These are phyloP conservation scores for Alentia gelatinosa DNA, from an alignment of 2,888 invertebrate species.

Conservation along the genomic window DNA sequence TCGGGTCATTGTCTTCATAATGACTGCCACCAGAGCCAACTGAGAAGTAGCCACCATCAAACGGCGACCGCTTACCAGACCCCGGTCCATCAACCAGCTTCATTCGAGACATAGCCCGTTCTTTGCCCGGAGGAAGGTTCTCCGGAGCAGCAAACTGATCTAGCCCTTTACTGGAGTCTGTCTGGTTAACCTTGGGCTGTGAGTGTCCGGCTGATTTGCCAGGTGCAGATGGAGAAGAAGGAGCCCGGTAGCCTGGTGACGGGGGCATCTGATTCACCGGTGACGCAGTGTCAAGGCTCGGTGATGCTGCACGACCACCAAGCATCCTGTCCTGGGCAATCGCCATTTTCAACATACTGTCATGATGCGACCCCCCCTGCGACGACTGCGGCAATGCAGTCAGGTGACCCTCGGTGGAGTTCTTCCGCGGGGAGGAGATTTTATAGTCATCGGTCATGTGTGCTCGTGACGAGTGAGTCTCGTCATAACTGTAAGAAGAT, in stretches of 20 bases:
- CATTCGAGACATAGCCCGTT: slow-evolving; percentile 31
- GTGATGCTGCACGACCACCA: not conserved
- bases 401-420: not conserved
- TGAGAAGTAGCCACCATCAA: slow-evolving; percentile 77
- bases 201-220: not conserved
- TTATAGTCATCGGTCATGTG: slow-evolving; percentile 44
- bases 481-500: not conserved
- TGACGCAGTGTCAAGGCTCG: not conserved
- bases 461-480: not conserved
- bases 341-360: slow-evolving; percentile 35
- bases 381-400: not conserved
- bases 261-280: not conserved
- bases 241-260: not conserved
- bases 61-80: slow-evolving; percentile 70
- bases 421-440: not conserved
- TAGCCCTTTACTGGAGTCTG: slow-evolving; percentile 32
- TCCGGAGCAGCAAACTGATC: not conserved
- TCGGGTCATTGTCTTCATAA: slow-evolving; percentile 21
- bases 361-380: not conserved
- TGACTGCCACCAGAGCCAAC: slow-evolving; percentile 68
- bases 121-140: slow-evolving; percentile 9
- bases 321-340: slow-evolving; percentile 39
- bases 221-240: not conserved
- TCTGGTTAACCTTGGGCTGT: slow-evolving; percentile 22
- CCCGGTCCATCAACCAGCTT: not conserved